A percentile compares a stretch with the other conserved stretches of the same genome.
Evolutionary conservation across 2,113 vertebrate species (phyloP).

Genomic region (Caranx melampygus): DNA sequence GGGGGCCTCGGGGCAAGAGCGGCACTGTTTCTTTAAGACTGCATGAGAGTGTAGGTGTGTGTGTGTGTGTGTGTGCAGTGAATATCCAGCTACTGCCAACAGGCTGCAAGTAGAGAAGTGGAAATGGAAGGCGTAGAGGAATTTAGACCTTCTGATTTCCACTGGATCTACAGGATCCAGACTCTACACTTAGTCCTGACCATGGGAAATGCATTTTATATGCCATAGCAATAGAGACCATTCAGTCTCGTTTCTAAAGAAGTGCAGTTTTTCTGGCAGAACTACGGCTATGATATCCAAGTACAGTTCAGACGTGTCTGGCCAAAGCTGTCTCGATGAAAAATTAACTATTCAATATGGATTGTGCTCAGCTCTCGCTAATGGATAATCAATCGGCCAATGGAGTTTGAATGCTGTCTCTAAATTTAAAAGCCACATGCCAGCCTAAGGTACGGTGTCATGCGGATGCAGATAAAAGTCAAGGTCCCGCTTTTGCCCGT

Average conservation of each 20-base stretch:
- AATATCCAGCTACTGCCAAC: constrained; percentile 46
- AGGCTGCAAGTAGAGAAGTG: constrained; percentile 20
- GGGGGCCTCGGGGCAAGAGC: constrained; percentile 14
- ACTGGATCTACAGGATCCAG: background rate
- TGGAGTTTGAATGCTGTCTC: constrained; percentile 33
- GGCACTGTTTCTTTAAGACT: constrained; percentile 28
- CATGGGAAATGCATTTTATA: background rate
- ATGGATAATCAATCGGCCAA: constrained; percentile 62
- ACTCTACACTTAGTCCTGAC: no score
- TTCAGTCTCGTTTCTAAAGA: background rate
- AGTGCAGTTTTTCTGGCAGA: no score
- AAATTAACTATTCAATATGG: constrained; percentile 33
- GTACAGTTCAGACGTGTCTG: background rate
- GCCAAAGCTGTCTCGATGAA: constrained; percentile 5
- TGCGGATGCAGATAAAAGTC: constrained; percentile 27
- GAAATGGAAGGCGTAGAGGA: constrained; percentile 23
- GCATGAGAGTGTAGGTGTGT: background rate
- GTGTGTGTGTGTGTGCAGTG: constrained; percentile 25
- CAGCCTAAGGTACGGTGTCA: background rate
- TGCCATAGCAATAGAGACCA: no score
- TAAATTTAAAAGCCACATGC: constrained; percentile 35
- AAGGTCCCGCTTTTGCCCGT: background rate
- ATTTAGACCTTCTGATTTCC: background rate
- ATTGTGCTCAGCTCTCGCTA: constrained; percentile 41
- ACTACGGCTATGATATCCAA: no score